Evolutionary conservation across 1,140 invertebrate species (phyloP).

Genomic region (Drosophila setifemur): DNA sequence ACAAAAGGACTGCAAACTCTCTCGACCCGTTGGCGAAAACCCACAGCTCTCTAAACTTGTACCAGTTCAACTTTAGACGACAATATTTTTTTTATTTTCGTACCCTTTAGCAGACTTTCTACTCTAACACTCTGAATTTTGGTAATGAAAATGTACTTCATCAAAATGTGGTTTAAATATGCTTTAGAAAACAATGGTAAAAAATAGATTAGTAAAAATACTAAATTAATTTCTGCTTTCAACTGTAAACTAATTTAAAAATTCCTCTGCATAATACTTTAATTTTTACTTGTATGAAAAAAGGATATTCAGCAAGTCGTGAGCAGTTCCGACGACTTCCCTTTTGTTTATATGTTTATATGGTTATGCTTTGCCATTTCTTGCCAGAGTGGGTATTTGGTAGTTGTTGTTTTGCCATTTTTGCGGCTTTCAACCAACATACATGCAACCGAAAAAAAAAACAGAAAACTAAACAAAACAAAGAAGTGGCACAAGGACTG

Average conservation of each 20-base stretch:
- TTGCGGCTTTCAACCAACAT: constrained; percentile 59
- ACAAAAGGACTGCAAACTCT: constrained; percentile 12
- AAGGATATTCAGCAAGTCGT: background rate
- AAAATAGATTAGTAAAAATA: too few species aligned
- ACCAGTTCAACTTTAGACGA: constrained; percentile 35
- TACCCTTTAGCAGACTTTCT: too few species aligned
- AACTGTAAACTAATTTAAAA: too few species aligned
- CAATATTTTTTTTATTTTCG: constrained; percentile 17
- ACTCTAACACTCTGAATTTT: too few species aligned
- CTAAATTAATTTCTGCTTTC: too few species aligned
- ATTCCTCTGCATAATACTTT: too few species aligned
- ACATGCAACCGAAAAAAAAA: constrained; percentile 30
- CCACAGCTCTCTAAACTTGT: constrained; percentile 13
- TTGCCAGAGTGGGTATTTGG: constrained; percentile 24
- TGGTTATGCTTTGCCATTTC: constrained; percentile 33
- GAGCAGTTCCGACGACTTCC: too few species aligned
- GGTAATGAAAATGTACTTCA: too few species aligned
- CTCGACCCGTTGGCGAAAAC: background rate
- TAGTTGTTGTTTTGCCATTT: constrained; percentile 60
- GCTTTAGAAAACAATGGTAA: too few species aligned
- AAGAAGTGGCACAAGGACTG: constrained; percentile 69
- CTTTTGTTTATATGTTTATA: background rate
- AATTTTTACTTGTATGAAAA: background rate
- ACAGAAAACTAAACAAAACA: constrained; percentile 16
- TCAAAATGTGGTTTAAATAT: too few species aligned